Evolutionary conservation across 37 sponge, comb jelly and placozoan genomes (phyloP).

Genomic region (Beroe forskalii): DNA sequence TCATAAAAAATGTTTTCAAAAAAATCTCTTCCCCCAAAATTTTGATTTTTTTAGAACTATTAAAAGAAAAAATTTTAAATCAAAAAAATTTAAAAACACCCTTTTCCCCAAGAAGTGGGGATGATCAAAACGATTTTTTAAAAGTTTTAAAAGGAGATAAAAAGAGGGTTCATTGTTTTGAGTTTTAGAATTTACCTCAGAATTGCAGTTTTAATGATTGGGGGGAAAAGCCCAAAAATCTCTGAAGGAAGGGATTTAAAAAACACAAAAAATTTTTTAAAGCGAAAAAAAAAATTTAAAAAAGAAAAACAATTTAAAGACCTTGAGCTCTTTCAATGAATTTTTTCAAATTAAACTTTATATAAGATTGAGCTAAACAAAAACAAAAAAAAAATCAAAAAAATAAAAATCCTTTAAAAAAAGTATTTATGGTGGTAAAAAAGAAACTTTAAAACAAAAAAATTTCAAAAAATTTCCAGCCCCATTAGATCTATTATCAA

Average conservation of each 20-base stretch:
- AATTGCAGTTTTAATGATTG: background rate
- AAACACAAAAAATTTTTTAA: background rate
- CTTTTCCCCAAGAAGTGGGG: background rate
- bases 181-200: background rate
- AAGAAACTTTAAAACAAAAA: background rate
- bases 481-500: background rate
- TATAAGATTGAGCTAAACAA: background rate
- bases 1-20: background rate
- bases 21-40: constrained; percentile 56
- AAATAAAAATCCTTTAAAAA: background rate
- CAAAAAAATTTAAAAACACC: background rate
- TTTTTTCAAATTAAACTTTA: background rate
- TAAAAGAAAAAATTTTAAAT: background rate
- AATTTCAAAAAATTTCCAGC: background rate
- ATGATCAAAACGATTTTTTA: background rate
- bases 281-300: too few species aligned
- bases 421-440: background rate
- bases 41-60: background rate
- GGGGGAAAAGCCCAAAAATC: background rate
- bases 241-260: background rate
- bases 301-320: background rate
- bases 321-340: background rate
- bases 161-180: background rate
- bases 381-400: background rate
- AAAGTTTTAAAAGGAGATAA: background rate